Conservation (phyloP, 35 echinoderm and acorn worm species). For the Ptychodera flava region DNA sequence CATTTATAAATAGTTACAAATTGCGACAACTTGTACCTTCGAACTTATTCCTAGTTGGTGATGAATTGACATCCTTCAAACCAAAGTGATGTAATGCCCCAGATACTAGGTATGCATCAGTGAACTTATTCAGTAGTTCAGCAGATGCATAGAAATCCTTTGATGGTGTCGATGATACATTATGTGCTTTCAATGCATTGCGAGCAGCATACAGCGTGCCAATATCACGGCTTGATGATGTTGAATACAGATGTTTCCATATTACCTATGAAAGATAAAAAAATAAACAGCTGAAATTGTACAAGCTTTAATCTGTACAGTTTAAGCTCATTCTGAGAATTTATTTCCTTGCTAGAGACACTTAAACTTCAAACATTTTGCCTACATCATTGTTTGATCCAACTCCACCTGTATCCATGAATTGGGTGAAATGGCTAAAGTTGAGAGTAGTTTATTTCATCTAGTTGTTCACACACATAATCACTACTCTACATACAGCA, state of each 20-base stretch:
- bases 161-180: conserved; percentile 52
- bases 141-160: conserved; percentile 57
- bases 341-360: no score
- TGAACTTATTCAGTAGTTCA: conserved; percentile 56
- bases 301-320: no score
- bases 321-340: no score
- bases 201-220: conserved; percentile 60
- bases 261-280: conserved; percentile 34
- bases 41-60: conserved; percentile 44
- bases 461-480: no score
- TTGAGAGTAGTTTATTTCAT: no score
- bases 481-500: no score
- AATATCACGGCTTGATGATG: conserved; percentile 32
- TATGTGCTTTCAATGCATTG: conserved; percentile 42
- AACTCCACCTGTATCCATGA: no score
- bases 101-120: conserved; percentile 37
- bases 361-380: no score
- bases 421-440: no score
- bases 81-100: conserved; percentile 57
- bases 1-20: no score
- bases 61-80: conserved; percentile 19
- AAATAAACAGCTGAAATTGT: no score
- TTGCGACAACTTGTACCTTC: background rate
- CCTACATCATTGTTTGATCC: no score
- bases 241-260: conserved; percentile 59